Base-by-base conservation (phyloP, 2,888 invertebrate genomes). In the Apamea monoglypha region DNA sequence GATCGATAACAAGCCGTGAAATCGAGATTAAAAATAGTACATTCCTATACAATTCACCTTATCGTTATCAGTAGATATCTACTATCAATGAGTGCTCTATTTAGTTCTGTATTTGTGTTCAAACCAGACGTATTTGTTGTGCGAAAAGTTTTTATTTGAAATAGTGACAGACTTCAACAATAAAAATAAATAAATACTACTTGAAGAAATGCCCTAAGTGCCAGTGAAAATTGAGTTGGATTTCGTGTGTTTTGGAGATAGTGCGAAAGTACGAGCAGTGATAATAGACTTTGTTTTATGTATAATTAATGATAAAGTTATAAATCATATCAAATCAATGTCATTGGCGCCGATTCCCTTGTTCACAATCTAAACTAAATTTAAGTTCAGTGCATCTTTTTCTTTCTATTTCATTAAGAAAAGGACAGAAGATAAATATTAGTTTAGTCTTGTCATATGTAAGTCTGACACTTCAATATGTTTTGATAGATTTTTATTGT, bases 41-140 rank as follows among this genome's bases (percentile, higher is more conserved):
- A 72, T 61, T 74, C n/a, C 59, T 70, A 47, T 85, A 76, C 63
- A 70, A 61, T 74, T 25, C 8, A 0, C 5, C 36, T 74, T 85
- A 85, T 85, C 86, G n/a, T 8, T 85, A 82, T 82, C 69, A 32
- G 29, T 29, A 77, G 79, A 85, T 77, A 85, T 25, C 47, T 12
- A 40, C 53, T 32, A 75, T 82, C 82, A 85, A 72, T 53, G 72
- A 61, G 47, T 71, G 71, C 40, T 66, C 66, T 69, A 85, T 77
- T 85, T 82, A 76, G 76, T 75, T 69, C 50, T 44, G 12, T 67
- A 44, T 77, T 68, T 77, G 21, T 59, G 56, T 32, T 12, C 1
- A 18, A 53, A 69, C 10, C 29, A 6, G 69, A 77, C 76, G 69
- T 69, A n/a, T 75, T 63, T 64, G 25, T 69, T 12, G 53, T 66